Conservation (phyloP, 2,113 vertebrate species). For the Crotalus tigris region DNA sequence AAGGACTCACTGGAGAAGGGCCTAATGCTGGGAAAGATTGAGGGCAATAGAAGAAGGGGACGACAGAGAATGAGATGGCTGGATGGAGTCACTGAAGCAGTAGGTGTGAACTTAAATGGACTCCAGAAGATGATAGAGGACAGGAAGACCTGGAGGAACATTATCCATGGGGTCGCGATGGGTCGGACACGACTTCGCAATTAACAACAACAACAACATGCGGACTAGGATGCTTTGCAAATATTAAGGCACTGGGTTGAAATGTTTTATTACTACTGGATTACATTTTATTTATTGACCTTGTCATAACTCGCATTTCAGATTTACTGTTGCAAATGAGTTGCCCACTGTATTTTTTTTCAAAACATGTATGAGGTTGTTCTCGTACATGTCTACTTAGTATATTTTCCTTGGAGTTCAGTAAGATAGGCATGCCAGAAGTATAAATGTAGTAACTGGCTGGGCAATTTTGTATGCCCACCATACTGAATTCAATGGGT, state of each 20-base stretch:
- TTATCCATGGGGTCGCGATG: too few species aligned
- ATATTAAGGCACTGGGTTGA: not conserved
- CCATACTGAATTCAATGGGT: not conserved
- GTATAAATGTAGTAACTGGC: not conserved
- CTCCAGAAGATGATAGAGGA: too few species aligned
- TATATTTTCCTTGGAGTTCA: not conserved
- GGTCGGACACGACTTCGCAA: too few species aligned
- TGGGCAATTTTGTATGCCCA: not conserved
- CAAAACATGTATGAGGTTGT: not conserved
- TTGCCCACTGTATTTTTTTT: not conserved
- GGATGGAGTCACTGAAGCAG: too few species aligned
- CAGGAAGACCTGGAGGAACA: too few species aligned
- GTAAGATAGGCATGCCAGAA: not conserved
- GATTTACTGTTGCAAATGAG: not conserved
- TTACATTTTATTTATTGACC: not conserved
- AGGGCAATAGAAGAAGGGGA: too few species aligned
- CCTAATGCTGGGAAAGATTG: too few species aligned
- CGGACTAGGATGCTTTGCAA: not conserved
- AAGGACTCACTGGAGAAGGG: too few species aligned
- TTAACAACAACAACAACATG: too few species aligned
- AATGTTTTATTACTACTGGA: not conserved
- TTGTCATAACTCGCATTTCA: not conserved
- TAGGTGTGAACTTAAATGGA: too few species aligned
- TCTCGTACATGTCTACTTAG: not conserved
- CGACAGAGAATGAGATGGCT: too few species aligned